Conservation (phyloP, 2,888 invertebrate species). For the Sinhomidia bicolor region DNA sequence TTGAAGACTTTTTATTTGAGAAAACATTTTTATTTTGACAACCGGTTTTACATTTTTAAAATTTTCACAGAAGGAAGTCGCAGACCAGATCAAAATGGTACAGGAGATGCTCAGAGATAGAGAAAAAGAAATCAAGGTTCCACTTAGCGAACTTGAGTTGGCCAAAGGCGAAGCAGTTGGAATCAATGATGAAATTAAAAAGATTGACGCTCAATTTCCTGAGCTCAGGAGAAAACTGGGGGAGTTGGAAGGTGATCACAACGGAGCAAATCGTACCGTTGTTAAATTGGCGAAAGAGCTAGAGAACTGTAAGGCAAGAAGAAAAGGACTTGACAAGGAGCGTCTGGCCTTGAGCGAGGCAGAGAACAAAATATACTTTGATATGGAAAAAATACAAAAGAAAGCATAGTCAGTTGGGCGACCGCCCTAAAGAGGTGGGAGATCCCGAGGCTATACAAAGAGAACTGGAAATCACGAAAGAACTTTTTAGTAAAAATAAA, state of each 20-base stretch:
- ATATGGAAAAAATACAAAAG: background rate
- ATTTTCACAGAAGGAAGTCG: constrained; percentile 34
- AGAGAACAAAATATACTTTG: background rate
- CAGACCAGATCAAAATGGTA: constrained; percentile 39
- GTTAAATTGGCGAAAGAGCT: constrained; percentile 30
- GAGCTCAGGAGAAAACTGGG: constrained; percentile 39
- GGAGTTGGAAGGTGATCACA: constrained; percentile 3
- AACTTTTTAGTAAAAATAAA: background rate
- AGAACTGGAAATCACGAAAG: constrained; percentile 24
- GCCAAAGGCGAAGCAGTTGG: background rate
- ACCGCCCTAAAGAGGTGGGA: constrained; percentile 17
- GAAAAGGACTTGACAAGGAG: background rate
- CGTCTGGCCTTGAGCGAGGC: background rate
- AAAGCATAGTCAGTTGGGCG: background rate
- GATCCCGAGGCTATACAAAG: constrained; percentile 15
- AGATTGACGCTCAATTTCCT: constrained; percentile 55
- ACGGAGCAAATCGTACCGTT: background rate
- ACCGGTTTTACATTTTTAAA: too few species aligned
- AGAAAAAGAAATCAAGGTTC: constrained; percentile 32
- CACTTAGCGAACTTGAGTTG: background rate
- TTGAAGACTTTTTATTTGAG: background rate
- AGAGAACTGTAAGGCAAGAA: background rate
- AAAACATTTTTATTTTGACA: background rate
- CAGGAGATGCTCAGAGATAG: background rate
- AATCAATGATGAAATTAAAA: constrained; percentile 7